phyloP scores from a whole-genome alignment of 35 echinoderm and acorn worm species.

The Apostichopus parvimensis region DNA sequence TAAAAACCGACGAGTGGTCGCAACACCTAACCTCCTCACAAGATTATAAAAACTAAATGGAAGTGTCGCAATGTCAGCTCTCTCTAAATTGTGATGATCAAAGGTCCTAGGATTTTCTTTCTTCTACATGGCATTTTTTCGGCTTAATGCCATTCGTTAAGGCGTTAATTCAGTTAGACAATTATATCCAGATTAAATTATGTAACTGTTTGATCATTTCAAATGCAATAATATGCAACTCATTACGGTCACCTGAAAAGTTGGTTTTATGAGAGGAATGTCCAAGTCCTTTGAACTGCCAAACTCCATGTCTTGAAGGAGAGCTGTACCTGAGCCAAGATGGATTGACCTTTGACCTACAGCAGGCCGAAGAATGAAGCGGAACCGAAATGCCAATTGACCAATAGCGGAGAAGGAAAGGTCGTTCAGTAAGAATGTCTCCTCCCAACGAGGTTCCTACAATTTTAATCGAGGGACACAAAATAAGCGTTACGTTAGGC shows the following conservation, averaged over 20 bases:
- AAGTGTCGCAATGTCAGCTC: too few relatives aligned
- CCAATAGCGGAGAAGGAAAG: slow-evolving; percentile 44
- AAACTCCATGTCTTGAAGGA: slow-evolving; percentile 32
- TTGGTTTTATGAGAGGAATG: slow-evolving; percentile 24
- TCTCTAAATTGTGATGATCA: too few relatives aligned
- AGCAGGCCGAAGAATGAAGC: slow-evolving; percentile 21
- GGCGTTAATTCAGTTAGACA: too few relatives aligned
- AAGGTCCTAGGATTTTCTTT: too few relatives aligned
- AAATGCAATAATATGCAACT: background rate
- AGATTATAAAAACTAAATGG: too few relatives aligned
- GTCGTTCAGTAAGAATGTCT: slow-evolving; percentile 24
- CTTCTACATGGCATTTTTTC: too few relatives aligned
- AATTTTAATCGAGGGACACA: background rate
- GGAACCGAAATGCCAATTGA: slow-evolving; percentile 28
- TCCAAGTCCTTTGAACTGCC: slow-evolving; percentile 32
- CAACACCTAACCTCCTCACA: too few relatives aligned
- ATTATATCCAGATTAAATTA: too few relatives aligned
- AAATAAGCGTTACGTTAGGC: background rate
- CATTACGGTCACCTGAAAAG: slow-evolving; percentile 3
- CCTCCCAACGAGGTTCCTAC: slow-evolving; percentile 19
- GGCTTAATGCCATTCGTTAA: too few relatives aligned
- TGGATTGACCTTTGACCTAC: slow-evolving; percentile 50
- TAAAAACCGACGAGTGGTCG: too few relatives aligned
- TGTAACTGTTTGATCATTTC: too few relatives aligned
- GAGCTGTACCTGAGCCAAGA: slow-evolving; percentile 27